phyloP scores from a whole-genome alignment of 2,888 invertebrate species.

The Acronicta leporina region DNA sequence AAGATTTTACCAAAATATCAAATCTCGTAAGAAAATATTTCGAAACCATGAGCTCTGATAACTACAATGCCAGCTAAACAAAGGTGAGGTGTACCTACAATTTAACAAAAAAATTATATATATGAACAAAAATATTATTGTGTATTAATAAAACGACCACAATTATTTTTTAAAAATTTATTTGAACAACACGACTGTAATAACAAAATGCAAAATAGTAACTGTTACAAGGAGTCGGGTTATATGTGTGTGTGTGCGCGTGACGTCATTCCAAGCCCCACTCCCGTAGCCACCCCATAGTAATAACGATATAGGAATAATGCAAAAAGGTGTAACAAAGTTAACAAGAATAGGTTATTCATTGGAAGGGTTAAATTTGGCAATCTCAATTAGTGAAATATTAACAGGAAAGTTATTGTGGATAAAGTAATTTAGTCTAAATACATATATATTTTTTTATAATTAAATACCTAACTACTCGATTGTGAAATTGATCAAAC shows the following conservation, averaged over 20 bases:
- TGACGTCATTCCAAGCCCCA: constrained; percentile 60
- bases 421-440: constrained; percentile 72
- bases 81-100: too few relatives aligned
- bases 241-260: constrained; percentile 61
- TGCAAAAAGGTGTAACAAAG: constrained; percentile 73
- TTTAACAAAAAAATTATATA: too few relatives aligned
- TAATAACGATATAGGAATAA: constrained; percentile 54
- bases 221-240: constrained; percentile 78
- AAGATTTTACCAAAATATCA: too few relatives aligned
- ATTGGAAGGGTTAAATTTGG: constrained; percentile 82
- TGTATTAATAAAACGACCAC: constrained; percentile 38
- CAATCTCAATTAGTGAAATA: constrained; percentile 72
- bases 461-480: constrained; percentile 78
- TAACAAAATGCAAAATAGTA: constrained; percentile 88
- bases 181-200: constrained; percentile 87
- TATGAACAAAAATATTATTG: neutral
- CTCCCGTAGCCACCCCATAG: constrained; percentile 57
- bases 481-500: constrained; percentile 74
- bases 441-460: constrained; percentile 60
- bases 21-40: too few relatives aligned
- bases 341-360: constrained; percentile 73
- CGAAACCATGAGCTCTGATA: neutral
- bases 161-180: constrained; percentile 75
- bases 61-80: neutral
- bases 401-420: constrained; percentile 74